phyloP scores from a whole-genome alignment of 2,797 vertebrate genomes.

The Thripadectes ignobilis region DNA sequence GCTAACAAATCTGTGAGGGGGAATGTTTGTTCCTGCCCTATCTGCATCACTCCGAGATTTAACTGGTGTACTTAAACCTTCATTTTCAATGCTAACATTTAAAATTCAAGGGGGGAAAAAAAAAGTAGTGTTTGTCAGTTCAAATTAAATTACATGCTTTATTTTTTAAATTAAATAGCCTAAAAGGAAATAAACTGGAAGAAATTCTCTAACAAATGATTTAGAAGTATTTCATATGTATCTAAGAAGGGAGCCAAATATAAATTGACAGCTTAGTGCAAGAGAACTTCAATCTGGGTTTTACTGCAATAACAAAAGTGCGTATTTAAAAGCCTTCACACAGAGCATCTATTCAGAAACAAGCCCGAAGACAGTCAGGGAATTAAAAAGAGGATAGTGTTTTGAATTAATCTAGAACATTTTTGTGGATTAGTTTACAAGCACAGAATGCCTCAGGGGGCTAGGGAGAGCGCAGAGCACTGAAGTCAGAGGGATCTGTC shows the following conservation, averaged over 20 bases:
- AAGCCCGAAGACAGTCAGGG: conserved; percentile 60
- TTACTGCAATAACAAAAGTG: conserved; percentile 70
- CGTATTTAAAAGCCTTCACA: conserved; percentile 57
- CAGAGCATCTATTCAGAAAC: conserved; percentile 65
- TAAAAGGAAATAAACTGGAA: conserved; percentile 27
- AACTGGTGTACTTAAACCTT: conserved; percentile 1
- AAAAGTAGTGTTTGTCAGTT: not conserved
- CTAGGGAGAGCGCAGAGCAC: conserved; percentile 17
- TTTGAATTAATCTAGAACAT: conserved; percentile 72
- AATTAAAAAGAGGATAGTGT: conserved; percentile 70
- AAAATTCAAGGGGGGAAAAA: not conserved
- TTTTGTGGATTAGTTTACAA: conserved; percentile 71
- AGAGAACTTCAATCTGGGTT: conserved; percentile 54
- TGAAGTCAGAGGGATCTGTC: conserved; percentile 66
- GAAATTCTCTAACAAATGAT: conserved; percentile 17
- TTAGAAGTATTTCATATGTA: conserved; percentile 48
- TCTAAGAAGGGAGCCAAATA: conserved; percentile 47
- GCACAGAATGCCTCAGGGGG: conserved; percentile 61
- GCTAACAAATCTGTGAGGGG: not conserved
- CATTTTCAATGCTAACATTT: not conserved
- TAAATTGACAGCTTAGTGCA: conserved; percentile 51
- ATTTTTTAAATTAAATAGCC: conserved; percentile 23
- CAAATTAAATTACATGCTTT: conserved; percentile 44
- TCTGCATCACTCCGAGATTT: not conserved
- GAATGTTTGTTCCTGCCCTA: not conserved